A percentile compares a stretch with the other conserved stretches of the same genome.
phyloP scores from a whole-genome alignment of 1,140 invertebrate species.

The Battus philenor region DNA sequence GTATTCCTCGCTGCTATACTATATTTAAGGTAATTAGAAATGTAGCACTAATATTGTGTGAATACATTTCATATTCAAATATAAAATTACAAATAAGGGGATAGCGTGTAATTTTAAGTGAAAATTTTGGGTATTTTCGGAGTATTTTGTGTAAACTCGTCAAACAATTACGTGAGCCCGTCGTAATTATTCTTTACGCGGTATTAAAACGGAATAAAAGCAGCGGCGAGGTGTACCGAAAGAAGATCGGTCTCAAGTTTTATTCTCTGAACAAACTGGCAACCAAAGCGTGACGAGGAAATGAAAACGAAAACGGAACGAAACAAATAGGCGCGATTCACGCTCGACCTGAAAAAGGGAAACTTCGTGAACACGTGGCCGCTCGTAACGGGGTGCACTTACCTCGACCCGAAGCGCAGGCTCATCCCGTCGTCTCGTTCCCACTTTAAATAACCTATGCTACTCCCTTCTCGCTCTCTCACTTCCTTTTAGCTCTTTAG shows the following conservation, averaged over 20 bases:
- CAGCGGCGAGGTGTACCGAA: neutral
- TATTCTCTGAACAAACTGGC: neutral
- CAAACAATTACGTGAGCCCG: neutral
- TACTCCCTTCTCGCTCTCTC: conserved; percentile 62
- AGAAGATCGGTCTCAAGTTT: too few species aligned
- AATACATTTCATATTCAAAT: too few species aligned
- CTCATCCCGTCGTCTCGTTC: conserved; percentile 64
- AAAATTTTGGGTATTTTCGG: too few species aligned
- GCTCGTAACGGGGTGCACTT: conserved; percentile 48
- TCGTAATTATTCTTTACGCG: neutral
- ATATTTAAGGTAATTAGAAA: too few species aligned
- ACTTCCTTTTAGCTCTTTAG: conserved; percentile 34
- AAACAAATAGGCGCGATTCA: conserved; percentile 23
- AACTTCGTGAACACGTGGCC: conserved; percentile 58
- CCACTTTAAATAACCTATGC: conserved; percentile 59
- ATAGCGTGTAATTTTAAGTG: too few species aligned
- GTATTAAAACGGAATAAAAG: neutral
- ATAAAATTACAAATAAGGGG: too few species aligned
- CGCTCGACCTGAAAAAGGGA: conserved; percentile 39
- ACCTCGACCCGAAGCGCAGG: conserved; percentile 54
- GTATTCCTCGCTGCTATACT: too few species aligned
- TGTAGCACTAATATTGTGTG: too few species aligned
- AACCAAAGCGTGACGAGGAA: conserved; percentile 7
- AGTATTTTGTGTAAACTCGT: too few species aligned
- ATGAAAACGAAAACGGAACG: conserved; percentile 12